Base-by-base conservation (phyloP, 2,113 vertebrate genomes). In the Daphoenositta chrysoptera region DNA sequence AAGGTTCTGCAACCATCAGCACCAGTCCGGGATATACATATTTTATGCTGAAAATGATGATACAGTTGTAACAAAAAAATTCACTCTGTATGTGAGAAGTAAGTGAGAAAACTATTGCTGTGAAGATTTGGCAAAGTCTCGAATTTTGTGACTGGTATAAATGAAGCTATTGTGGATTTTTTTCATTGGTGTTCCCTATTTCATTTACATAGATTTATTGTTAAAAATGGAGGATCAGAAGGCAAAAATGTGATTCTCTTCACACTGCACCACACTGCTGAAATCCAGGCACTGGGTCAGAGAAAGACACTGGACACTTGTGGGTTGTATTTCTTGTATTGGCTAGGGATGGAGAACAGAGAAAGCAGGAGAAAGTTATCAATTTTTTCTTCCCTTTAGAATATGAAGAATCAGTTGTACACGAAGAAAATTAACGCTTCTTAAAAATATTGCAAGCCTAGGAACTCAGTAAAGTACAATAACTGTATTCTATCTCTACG, bases 61-160 rank as follows among this genome's bases (percentile, higher is more conserved):
- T 22, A 61, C 65, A 7, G 89, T 88, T 2, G 79, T 96, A 73
- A 99, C 97, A 58, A 98, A 97, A 96, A 98, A 42, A 47, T 97
- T 99, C 82, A 98, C 95, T 8, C 93, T 99, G 50, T 98, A 98
- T 51, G 96, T 99, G 95, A 98, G 96, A 95, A 98, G 99, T 99
- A 98, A 98, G 98, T 99, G 85, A 82, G 51, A 77, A 91, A 86
- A 66, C 3, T 48, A 53, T 14, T 13, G 20, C 30, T n/a, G 13
- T 35, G 35, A 91, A 48, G 10, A 58, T 90, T 21, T 73, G 30
- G 10, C n/a, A 20, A 84, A 60, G 17, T 47, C 45, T 53, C 50
- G 10, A 44, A 23, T 84, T 72, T 88, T 58, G 7, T 26, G 15
- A 4, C 31, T 61, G 40, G 12, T 53, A 39, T 42, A 89, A 89